Percentiles rank a stretch among this genome's conserved stretches.
phyloP scores from a whole-genome alignment of 2,888 invertebrate genomes.

The Andrena minutula region DNA sequence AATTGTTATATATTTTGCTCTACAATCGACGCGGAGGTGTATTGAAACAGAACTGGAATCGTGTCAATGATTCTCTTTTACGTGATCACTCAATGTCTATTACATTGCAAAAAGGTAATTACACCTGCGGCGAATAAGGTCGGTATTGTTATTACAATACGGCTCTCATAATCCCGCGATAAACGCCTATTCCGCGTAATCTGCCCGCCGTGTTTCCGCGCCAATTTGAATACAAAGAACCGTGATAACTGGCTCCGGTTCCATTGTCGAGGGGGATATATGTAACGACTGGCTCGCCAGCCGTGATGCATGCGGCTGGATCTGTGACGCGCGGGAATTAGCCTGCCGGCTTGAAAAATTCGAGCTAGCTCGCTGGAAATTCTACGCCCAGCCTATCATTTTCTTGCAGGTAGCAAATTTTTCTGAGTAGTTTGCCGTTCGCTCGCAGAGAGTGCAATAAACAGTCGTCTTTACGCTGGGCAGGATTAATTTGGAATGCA shows the following conservation, averaged over 20 bases:
- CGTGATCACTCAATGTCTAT: constrained; percentile 47
- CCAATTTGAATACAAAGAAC: constrained; percentile 74
- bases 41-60: constrained; percentile 24
- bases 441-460: neutral
- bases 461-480: too few relatives aligned
- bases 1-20: neutral
- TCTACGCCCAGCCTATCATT: neutral
- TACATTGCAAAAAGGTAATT: constrained; percentile 61
- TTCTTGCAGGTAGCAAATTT: too few relatives aligned
- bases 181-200: constrained; percentile 70
- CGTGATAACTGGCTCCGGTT: constrained; percentile 68
- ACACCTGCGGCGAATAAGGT: constrained; percentile 46
- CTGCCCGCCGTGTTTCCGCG: constrained; percentile 63
- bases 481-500: too few relatives aligned
- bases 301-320: constrained; percentile 48
- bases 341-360: constrained; percentile 51
- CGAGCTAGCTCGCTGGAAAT: constrained; percentile 39
- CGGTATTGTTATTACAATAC: constrained; percentile 68
- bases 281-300: constrained; percentile 47
- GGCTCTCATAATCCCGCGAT: constrained; percentile 69
- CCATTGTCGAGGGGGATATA: constrained; percentile 64
- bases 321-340: constrained; percentile 55
- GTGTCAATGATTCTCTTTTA: constrained; percentile 22
- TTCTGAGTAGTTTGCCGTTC: neutral
- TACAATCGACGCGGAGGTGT: neutral